Evolutionary conservation across 1,140 invertebrate genomes (phyloP).

Genomic region (Mercenaria mercenaria): DNA sequence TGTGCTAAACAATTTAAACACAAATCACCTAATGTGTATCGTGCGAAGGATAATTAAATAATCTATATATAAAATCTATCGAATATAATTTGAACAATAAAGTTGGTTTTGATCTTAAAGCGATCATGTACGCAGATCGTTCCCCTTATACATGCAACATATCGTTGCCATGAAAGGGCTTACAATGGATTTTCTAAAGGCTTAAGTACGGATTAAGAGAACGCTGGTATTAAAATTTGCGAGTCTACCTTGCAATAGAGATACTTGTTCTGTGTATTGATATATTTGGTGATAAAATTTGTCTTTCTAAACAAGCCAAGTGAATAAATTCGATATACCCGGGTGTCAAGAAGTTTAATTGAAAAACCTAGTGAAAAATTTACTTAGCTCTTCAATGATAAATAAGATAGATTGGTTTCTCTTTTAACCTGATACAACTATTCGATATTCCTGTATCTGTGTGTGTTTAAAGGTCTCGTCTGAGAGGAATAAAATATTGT

Average conservation of each 20-base stretch:
- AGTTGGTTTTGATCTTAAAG: no score
- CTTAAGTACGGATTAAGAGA: conserved; percentile 14
- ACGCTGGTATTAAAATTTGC: not conserved
- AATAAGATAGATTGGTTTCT: not conserved
- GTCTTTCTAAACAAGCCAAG: not conserved
- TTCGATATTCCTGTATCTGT: not conserved
- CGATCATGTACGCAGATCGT: not conserved
- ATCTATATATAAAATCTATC: not conserved
- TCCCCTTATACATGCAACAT: not conserved
- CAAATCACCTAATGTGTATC: not conserved
- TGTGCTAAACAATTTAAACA: not conserved
- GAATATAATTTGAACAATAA: conserved; percentile 1
- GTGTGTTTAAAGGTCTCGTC: not conserved
- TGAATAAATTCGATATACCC: conserved; percentile 10
- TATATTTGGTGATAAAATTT: conserved; percentile 4
- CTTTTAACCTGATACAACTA: not conserved
- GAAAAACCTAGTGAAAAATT: conserved; percentile 17
- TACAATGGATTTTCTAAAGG: conserved; percentile 38
- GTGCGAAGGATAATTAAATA: conserved; percentile 26
- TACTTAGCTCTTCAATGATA: not conserved
- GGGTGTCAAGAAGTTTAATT: not conserved
- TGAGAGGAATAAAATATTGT: not conserved
- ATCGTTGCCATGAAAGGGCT: conserved; percentile 11
- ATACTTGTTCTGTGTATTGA: conserved; percentile 17
- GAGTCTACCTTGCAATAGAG: not conserved